phyloP scores from a whole-genome alignment of 2,113 vertebrate species.

The Petaurus breviceps region DNA sequence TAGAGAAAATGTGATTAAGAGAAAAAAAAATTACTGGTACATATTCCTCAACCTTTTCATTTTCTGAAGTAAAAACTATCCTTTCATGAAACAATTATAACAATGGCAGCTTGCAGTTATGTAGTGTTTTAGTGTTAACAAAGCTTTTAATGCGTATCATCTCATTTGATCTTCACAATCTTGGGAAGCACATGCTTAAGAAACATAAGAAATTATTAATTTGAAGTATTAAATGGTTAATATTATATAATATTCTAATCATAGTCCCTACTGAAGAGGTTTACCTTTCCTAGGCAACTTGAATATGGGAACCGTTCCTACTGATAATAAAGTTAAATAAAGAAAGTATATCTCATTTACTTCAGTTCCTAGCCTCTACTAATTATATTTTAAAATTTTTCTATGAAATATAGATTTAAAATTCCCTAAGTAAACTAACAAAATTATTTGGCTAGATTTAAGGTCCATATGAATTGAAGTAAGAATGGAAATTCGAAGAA shows the following conservation, averaged over 20 bases:
- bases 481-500: background rate
- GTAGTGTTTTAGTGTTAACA: background rate
- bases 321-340: background rate
- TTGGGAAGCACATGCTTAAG: background rate
- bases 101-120: background rate
- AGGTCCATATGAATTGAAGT: background rate
- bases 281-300: no score
- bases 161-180: conserved; percentile 9
- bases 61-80: background rate
- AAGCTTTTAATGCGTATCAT: background rate
- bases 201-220: background rate
- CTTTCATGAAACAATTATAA: background rate
- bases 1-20: background rate
- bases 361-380: background rate
- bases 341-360: background rate
- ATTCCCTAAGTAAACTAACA: background rate
- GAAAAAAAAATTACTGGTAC: background rate
- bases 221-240: background rate
- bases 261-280: background rate
- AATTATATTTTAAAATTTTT: background rate
- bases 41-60: background rate
- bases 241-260: background rate
- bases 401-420: background rate
- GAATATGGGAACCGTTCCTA: background rate
- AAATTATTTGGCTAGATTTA: background rate